These are phyloP conservation scores for Itoplectis maculator DNA, from an alignment of 2,888 invertebrate genomes.

Conservation along the genomic window DNA sequence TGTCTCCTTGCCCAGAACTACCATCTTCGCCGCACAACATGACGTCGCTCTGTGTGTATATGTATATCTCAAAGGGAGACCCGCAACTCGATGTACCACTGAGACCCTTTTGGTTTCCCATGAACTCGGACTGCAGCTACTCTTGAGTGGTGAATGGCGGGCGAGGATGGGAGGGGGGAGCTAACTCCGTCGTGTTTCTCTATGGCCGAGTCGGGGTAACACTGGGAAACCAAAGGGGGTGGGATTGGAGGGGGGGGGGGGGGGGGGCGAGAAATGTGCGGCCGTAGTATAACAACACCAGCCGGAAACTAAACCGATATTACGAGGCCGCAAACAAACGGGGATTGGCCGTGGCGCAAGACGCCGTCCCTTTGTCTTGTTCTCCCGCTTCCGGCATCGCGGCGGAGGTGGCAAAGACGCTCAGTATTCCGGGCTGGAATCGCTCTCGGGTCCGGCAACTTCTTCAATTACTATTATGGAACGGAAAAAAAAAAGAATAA, in stretches of 20 bases:
- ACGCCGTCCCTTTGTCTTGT: not conserved
- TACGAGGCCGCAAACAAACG: constrained; percentile 55
- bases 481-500: no score
- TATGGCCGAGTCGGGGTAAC: not conserved
- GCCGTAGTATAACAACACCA: constrained; percentile 32
- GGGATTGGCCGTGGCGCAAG: constrained; percentile 5
- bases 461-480: constrained; percentile 15
- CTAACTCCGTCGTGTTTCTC: constrained; percentile 19
- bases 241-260: no score
- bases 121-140: constrained; percentile 23
- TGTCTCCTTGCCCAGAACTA: constrained; percentile 62
- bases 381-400: constrained; percentile 21
- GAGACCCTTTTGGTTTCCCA: constrained; percentile 27
- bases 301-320: constrained; percentile 57
- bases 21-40: constrained; percentile 51
- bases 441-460: not conserved
- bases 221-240: constrained; percentile 6
- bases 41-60: constrained; percentile 15
- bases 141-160: not conserved
- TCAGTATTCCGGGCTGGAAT: not conserved
- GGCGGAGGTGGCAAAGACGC: constrained; percentile 10
- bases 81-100: not conserved
- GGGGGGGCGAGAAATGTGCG: constrained; percentile 38
- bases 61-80: constrained; percentile 17
- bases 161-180: constrained; percentile 1